Conservation (phyloP, 2,113 vertebrate genomes). For the Oryzias javanicus region DNA sequence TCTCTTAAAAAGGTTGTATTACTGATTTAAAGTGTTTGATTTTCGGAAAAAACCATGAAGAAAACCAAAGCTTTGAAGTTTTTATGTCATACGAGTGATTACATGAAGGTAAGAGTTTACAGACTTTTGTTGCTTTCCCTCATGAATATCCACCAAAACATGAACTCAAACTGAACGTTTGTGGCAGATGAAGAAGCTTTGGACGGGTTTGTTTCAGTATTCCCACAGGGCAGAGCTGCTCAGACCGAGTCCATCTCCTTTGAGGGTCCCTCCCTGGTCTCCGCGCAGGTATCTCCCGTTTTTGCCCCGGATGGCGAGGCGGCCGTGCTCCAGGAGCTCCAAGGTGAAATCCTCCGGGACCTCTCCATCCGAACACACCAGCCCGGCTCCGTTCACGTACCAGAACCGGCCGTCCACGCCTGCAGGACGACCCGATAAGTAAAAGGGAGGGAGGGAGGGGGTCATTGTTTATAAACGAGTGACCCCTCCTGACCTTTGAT, state of each 20-base stretch:
- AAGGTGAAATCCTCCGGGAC: slow-evolving; percentile 88
- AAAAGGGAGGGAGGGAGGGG: not conserved
- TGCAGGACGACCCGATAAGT: slow-evolving; percentile 42
- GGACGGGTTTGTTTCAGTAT: slow-evolving; percentile 76
- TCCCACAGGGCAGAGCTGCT: slow-evolving; percentile 88
- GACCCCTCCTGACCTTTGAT: slow-evolving; percentile 83
- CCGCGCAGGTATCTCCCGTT: slow-evolving; percentile 89
- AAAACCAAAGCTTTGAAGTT: not conserved
- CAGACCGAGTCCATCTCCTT: slow-evolving; percentile 82
- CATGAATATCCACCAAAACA: not conserved
- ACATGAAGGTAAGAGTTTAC: not conserved
- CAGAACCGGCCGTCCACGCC: slow-evolving; percentile 87
- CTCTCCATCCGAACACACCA: slow-evolving; percentile 89
- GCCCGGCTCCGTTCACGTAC: slow-evolving; percentile 85
- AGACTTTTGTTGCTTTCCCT: slow-evolving; percentile 5
- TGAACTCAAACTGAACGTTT: not conserved
- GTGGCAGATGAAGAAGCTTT: not conserved
- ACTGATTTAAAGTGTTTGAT: too few relatives aligned
- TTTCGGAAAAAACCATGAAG: not conserved
- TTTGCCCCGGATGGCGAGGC: slow-evolving; percentile 86
- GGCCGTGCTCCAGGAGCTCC: slow-evolving; percentile 87
- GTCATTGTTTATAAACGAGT: too few relatives aligned
- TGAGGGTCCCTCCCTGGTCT: slow-evolving; percentile 89
- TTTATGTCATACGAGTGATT: not conserved
- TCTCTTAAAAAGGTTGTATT: too few relatives aligned